Evolutionary conservation across 2,888 invertebrate genomes (phyloP), one percentile per base, ranked within the genome.

Genomic region (Drosophila koepferae): DNA sequence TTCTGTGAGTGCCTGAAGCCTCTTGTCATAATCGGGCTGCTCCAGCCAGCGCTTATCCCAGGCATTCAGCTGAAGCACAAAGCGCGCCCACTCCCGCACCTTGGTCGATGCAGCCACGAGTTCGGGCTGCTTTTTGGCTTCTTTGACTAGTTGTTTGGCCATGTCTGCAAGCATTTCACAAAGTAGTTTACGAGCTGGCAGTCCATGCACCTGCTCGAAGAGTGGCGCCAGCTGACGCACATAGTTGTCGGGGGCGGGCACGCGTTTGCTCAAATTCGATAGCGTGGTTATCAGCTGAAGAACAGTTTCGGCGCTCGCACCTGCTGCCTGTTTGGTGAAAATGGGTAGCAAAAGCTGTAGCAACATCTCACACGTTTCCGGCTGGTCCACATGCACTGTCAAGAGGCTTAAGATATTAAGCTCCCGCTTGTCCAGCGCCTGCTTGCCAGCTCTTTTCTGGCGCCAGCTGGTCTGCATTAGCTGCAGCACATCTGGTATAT

Each of bases 21-120:
- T 94, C 82, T 94, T 94, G 72, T 97, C 96, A 86, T 97, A 98
- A 93, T 99, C 98, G 0, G 99, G 98, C 91, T 99, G 98, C 84
- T 99, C 98, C n/a, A 99, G 94, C 95, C 97, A 97, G 75, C 96
- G 95, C 51, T 95, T 94, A 92, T 99, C 97, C 94, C 96, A 98
- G 0, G 98, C 96, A 93, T 99, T 99, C 82, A 99, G 94, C 91
- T 96, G 95, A 7, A 92, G 91, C 3, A 97, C 92, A 16, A 96
- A 89, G 16, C 94, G 92, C 0, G 95, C 94, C 46, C 94, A 91
- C 0, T 94, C 94, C 62, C 95, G 94, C 2, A 87, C 31, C 12
- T 56, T 86, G 3, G 20, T 62, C 10, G 40, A 88, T 67, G 1
- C 93, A 0, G 20, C 5, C 0, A 36, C 31, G 0, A 84, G 61